Evolutionary conservation across 2,113 vertebrate species (phyloP), one percentile per base, ranked within the genome.

Genomic region (Leptosomus discolor): DNA sequence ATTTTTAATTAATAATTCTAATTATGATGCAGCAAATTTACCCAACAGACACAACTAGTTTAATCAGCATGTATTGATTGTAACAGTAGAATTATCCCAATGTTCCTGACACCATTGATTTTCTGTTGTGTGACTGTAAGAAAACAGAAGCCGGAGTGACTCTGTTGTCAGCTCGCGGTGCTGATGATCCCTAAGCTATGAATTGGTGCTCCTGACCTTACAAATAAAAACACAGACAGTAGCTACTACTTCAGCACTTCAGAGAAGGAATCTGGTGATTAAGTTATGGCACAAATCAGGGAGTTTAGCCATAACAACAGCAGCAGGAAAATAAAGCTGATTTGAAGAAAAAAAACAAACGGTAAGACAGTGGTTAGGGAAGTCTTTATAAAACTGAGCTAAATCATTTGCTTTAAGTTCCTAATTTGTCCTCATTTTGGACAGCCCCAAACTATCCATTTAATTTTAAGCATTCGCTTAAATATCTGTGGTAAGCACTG

Each of bases 1-100:
- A 99, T 99, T 99, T 99, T 99, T 99, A 99, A 99, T 99, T 99
- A 99, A 99, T 99, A 99, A 99, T 99, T 99, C 98, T 99, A 99
- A 99, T 99, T 99, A 99, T 99, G 98, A 99, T 99, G 98, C 99
- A 98, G 98, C 98, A 98, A 98, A 98, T 99, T 98, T 98, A 98
- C 98, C 98, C 98, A 98, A 94, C 94, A 96, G 97, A 97, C 98
- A 98, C 95, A 83, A 97, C 97, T 93, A 97, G 98, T 99, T 99
- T 99, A 97, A 99, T 99, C 98, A 98, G 97, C 97, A 94, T 57
- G 80, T 97, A 98, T 98, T 74, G 98, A 99, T 98, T 81, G 91
- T 95, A 97, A 91, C 97, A 94, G 96, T 87, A 98, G 98, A 98
- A 97, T 97, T 98, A 98, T 98, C 98, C 96, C 97, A 96, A 93